Evolutionary conservation across 2,888 invertebrate species (phyloP).

Genomic region (Gymnosoma rotundatum): DNA sequence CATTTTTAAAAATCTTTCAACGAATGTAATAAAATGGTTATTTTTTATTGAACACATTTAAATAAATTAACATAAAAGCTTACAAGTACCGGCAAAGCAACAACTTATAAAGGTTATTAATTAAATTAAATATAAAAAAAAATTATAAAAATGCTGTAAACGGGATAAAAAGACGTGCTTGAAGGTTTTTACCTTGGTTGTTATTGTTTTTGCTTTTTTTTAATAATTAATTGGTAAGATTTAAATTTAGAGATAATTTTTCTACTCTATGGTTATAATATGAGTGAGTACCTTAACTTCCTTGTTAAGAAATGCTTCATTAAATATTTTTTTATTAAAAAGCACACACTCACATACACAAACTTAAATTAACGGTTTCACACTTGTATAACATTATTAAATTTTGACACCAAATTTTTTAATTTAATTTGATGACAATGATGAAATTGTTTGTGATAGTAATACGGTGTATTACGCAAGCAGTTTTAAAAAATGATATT

Average conservation of each 20-base stretch:
- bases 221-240: slow-evolving; percentile 33
- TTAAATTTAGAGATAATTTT: slow-evolving; percentile 15
- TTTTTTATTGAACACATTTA: not conserved
- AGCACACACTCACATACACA: too few species aligned
- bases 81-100: not conserved
- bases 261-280: too few species aligned
- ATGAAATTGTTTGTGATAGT: too few species aligned
- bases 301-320: not conserved
- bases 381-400: too few species aligned
- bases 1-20: not conserved
- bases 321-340: not conserved
- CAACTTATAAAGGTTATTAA: slow-evolving; percentile 35
- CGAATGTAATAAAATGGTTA: slow-evolving; percentile 16
- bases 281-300: slow-evolving; percentile 12
- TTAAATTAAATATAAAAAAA: slow-evolving; percentile 28
- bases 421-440: too few species aligned
- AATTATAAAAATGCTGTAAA: not conserved
- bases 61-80: not conserved
- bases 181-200: slow-evolving; percentile 7
- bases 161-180: slow-evolving; percentile 38
- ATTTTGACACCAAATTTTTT: too few species aligned
- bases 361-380: too few species aligned
- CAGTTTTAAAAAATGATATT: too few species aligned
- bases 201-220: not conserved
- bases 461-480: too few species aligned